These are phyloP conservation scores for Eumerus sabulonum DNA, from an alignment of 2,888 invertebrate species.

Conservation along the genomic window DNA sequence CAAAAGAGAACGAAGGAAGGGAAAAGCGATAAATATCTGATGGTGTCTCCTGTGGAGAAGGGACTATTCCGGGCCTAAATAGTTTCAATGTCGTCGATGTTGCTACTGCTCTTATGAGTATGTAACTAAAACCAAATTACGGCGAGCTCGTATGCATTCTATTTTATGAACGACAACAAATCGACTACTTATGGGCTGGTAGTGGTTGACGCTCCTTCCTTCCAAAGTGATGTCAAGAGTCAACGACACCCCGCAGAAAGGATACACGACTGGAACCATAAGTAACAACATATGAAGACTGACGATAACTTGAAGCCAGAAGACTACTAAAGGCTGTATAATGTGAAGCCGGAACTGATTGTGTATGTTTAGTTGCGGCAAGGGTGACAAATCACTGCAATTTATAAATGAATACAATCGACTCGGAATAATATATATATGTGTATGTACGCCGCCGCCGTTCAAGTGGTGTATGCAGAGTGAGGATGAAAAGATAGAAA, in stretches of 20 bases:
- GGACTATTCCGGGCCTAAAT: conserved; percentile 38
- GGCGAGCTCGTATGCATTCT: conserved; percentile 9
- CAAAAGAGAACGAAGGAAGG: conserved; percentile 35
- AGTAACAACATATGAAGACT: too few species aligned
- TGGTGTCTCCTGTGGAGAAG: conserved; percentile 51
- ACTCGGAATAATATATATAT: background rate
- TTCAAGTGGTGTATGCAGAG: conserved; percentile 9
- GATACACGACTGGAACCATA: conserved; percentile 41
- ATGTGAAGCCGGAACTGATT: conserved; percentile 56
- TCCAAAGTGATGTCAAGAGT: conserved; percentile 33
- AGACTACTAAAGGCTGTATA: too few species aligned
- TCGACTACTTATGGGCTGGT: conserved; percentile 36
- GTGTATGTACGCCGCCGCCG: too few species aligned
- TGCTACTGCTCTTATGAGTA: background rate
- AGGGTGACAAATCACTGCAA: conserved; percentile 61
- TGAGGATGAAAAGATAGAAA: conserved; percentile 12
- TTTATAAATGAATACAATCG: conserved; percentile 46
- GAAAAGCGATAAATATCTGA: conserved; percentile 50
- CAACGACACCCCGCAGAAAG: conserved; percentile 35
- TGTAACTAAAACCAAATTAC: too few species aligned
- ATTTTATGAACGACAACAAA: conserved; percentile 48
- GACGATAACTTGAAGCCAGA: too few species aligned
- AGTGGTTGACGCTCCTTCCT: background rate
- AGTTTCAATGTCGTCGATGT: conserved; percentile 48
- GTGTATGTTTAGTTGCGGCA: conserved; percentile 55